Evolutionary conservation across 2,888 invertebrate genomes (phyloP), one percentile per base, ranked within the genome.

Genomic region (Epinotia bilunana): DNA sequence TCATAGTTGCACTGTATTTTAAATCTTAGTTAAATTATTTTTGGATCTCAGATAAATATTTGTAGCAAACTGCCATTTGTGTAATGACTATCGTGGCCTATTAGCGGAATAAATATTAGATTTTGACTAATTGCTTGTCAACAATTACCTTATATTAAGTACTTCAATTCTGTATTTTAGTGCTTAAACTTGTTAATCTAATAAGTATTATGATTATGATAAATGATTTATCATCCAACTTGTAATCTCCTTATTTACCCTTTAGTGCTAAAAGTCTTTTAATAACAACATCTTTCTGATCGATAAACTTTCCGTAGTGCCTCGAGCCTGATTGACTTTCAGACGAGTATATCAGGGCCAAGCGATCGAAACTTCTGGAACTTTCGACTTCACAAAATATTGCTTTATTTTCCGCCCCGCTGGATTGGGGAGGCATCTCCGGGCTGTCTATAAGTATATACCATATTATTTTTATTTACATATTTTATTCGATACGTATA

Each of bases 361-460:
- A 68, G 64, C 64, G 69, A 74, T 74, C 63, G 60, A 65, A 74
- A 74, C 53, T 74, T 74, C 74, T 58, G 39, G 23, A 74, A 74
- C 49, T 74, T 74, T 74, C 63, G 70, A 69, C 64, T 65, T 53
- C 64, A 61, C 58, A 55, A 71, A 65, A 74, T 74, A 74, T 74
- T 74, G 74, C 70, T 74, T 71, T 74, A 74, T 74, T 74, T 74
- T 65, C 70, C 70, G 53, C 70, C 60, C 28, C 43, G 64, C 7
- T 18, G 60, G 53, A 64, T 64, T 49, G 49, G n/a, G 70, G 64
- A 60, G 28, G 69, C 69, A 46, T 5, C 43, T 7, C 20, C n/a
- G 6, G 6, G 16, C 60, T 64, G 64, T 39, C 46, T 64, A 46
- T 63, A 57, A 72, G 63, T 64, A 70, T 71, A 65, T 70, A 53